phyloP scores from a whole-genome alignment of 1,140 invertebrate genomes.

The Eumaeus atala region DNA sequence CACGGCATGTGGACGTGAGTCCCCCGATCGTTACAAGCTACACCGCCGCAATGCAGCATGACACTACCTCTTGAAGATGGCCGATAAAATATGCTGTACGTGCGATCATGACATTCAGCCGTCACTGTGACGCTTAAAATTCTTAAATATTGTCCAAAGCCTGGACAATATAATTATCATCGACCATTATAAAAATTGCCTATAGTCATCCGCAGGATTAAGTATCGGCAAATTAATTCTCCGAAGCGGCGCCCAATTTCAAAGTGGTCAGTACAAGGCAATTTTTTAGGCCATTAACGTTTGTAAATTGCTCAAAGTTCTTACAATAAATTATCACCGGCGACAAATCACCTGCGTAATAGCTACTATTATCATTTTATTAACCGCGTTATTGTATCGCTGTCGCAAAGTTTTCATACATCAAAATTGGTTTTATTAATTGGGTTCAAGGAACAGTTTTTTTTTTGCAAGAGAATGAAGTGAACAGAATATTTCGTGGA shows the following conservation, averaged over 20 bases:
- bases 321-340: constrained; percentile 2
- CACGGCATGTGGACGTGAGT: too few species aligned
- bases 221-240: background rate
- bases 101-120: background rate
- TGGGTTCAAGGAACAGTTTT: too few species aligned
- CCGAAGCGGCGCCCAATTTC: background rate
- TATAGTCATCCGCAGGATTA: too few species aligned
- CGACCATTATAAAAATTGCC: background rate
- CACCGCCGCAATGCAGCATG: too few species aligned
- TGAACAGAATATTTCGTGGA: too few species aligned
- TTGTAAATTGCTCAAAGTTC: constrained; percentile 5
- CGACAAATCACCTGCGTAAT: background rate
- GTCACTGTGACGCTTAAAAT: background rate
- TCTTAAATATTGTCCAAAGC: background rate
- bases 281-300: constrained; percentile 8
- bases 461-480: too few species aligned
- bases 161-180: background rate
- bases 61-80: too few species aligned
- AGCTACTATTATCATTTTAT: background rate
- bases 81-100: too few species aligned
- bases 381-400: too few species aligned
- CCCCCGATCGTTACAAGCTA: too few species aligned
- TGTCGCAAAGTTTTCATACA: too few species aligned
- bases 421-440: too few species aligned
- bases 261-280: background rate